A percentile compares a stretch with the other conserved stretches of the same genome.
Conservation (phyloP, 2,888 invertebrate genomes). For the Meteorus cinctellus region DNA sequence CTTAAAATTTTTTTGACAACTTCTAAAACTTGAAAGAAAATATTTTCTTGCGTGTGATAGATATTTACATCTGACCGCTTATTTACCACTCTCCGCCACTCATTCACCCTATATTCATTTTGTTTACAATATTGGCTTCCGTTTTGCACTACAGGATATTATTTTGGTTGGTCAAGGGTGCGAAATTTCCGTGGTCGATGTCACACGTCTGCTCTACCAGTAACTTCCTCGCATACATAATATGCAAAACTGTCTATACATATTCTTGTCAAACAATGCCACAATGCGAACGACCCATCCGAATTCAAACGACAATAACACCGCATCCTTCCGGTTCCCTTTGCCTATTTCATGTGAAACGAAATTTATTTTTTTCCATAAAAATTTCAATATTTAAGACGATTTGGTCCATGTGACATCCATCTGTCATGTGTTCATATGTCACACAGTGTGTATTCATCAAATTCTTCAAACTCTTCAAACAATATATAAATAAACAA, state of each 20-base stretch:
- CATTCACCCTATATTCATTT: conserved; percentile 7
- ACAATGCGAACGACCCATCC: not conserved
- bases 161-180: not conserved
- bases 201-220: not conserved
- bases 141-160: not conserved
- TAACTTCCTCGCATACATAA: not conserved
- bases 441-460: not conserved
- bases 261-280: not conserved
- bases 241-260: not conserved
- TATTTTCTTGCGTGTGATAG: not conserved
- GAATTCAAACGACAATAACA: conserved; percentile 2
- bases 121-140: conserved; percentile 17
- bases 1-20: conserved; percentile 20
- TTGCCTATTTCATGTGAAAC: conserved; percentile 3
- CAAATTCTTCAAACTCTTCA: no score
- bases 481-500: not conserved
- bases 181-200: conserved; percentile 5
- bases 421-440: not conserved
- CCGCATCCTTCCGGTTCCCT: conserved; percentile 24
- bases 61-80: not conserved
- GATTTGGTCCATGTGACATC: not conserved
- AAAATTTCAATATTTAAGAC: not conserved
- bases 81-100: not conserved
- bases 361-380: not conserved
- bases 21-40: not conserved